Percentiles rank a stretch among this genome's conserved stretches.
Conservation (phyloP, 2,113 vertebrate species). For the Dasypus novemcinctus region DNA sequence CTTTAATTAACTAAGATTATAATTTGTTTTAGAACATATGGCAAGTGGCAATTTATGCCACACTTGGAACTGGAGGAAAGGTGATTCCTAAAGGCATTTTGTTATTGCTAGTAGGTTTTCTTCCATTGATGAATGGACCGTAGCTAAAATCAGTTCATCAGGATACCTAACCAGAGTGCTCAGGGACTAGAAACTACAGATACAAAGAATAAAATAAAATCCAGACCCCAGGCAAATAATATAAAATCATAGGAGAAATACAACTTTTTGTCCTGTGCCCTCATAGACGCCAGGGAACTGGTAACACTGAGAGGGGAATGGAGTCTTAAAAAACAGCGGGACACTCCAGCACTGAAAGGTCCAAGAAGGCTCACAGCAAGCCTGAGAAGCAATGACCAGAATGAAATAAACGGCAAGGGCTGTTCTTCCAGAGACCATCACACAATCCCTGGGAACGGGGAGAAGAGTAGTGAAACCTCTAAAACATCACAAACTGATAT, state of each 20-base stretch:
- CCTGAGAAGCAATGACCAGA: not conserved
- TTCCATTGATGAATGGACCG: not conserved
- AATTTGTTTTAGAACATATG: not conserved
- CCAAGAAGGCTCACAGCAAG: not conserved
- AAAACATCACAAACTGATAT: not conserved
- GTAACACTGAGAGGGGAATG: not conserved
- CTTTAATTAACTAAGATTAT: not conserved
- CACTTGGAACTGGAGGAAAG: not conserved
- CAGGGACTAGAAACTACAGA: not conserved
- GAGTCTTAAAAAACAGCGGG: not conserved
- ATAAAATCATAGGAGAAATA: not conserved
- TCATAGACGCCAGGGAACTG: not conserved
- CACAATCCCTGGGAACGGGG: not conserved
- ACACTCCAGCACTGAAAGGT: not conserved
- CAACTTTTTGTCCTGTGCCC: not conserved
- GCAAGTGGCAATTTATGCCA: not conserved
- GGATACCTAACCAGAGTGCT: not conserved
- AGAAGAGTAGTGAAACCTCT: not conserved
- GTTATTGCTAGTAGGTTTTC: not conserved
- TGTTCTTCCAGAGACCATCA: not conserved
- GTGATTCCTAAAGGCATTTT: not conserved
- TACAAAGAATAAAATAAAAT: not conserved
- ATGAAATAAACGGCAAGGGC: too few relatives aligned
- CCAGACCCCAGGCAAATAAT: not conserved
- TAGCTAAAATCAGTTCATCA: not conserved